Percentiles rank a stretch among this genome's conserved stretches.
phyloP scores from a whole-genome alignment of 2,888 invertebrate genomes.

The Macrosoma leucophasiata region DNA sequence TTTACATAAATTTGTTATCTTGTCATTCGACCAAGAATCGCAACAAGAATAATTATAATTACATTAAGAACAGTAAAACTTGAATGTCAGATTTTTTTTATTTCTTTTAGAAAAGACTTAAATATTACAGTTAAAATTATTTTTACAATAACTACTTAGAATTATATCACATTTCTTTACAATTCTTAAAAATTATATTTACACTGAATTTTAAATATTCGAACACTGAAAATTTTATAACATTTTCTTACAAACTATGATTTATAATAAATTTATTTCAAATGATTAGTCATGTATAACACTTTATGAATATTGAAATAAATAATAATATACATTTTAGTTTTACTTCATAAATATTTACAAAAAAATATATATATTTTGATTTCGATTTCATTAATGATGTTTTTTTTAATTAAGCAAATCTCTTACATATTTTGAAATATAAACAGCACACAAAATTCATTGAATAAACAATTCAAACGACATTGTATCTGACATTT shows the following conservation, averaged over 20 bases:
- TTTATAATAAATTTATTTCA: too few species aligned
- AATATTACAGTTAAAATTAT: slow-evolving; percentile 8
- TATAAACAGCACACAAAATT: too few species aligned
- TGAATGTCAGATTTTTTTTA: slow-evolving; percentile 14
- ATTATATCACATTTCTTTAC: slow-evolving; percentile 54
- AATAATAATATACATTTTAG: too few species aligned
- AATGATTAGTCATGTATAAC: too few species aligned
- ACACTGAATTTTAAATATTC: slow-evolving; percentile 22
- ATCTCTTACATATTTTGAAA: too few species aligned
- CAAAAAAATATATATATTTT: too few species aligned
- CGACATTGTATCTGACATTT: too few species aligned
- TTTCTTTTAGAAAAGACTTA: slow-evolving; percentile 15
- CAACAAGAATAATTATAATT: slow-evolving; percentile 14
- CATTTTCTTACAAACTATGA: not conserved
- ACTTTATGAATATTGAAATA: too few species aligned
- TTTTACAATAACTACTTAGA: slow-evolving; percentile 30
- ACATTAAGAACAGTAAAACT: slow-evolving; percentile 14
- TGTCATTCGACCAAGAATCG: slow-evolving; percentile 14
- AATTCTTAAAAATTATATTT: slow-evolving; percentile 33
- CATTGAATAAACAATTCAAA: too few species aligned
- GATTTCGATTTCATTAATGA: too few species aligned
- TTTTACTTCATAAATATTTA: too few species aligned
- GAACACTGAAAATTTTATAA: slow-evolving; percentile 5
- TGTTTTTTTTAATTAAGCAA: too few species aligned
- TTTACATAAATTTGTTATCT: slow-evolving; percentile 18